phyloP scores from a whole-genome alignment of 2,113 vertebrate species.

The Phyllopteryx taeniolatus region DNA sequence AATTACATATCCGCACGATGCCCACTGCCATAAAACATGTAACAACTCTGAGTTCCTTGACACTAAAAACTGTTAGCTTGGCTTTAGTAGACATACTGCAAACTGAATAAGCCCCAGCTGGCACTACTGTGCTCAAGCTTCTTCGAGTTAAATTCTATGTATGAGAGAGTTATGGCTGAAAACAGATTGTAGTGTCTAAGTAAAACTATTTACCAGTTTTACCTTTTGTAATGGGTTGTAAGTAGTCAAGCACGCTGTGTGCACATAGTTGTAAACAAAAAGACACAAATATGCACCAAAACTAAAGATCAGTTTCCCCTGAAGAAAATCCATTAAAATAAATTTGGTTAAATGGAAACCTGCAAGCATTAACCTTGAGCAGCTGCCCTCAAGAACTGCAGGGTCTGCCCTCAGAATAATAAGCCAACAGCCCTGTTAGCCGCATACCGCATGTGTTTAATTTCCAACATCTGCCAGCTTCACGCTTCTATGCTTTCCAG shows the following conservation, averaged over 20 bases:
- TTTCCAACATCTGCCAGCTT: slow-evolving; percentile 90
- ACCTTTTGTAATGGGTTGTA: slow-evolving; percentile 21
- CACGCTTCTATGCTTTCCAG: slow-evolving; percentile 83
- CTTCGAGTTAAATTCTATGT: neutral
- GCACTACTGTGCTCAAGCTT: neutral
- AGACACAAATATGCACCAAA: slow-evolving; percentile 29
- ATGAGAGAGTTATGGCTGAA: neutral
- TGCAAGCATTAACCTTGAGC: slow-evolving; percentile 65
- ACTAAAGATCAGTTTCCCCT: slow-evolving; percentile 29
- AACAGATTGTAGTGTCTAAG: slow-evolving; percentile 7
- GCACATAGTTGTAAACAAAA: slow-evolving; percentile 34
- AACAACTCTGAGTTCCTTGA: neutral
- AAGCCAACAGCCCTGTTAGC: slow-evolving; percentile 64
- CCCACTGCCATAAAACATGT: slow-evolving; percentile 25
- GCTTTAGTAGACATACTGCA: neutral
- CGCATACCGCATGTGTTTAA: slow-evolving; percentile 80
- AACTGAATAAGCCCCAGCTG: slow-evolving; percentile 8
- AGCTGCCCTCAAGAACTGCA: slow-evolving; percentile 52
- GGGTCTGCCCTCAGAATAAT: slow-evolving; percentile 67
- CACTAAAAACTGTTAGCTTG: slow-evolving; percentile 17
- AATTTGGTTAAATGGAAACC: slow-evolving; percentile 53
- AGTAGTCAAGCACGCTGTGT: slow-evolving; percentile 15
- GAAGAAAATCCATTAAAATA: slow-evolving; percentile 39
- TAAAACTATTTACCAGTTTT: slow-evolving; percentile 23
- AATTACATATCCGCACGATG: slow-evolving; percentile 19